Base-by-base conservation (phyloP, 1,140 invertebrate species). In the Euborellia annulipes region DNA sequence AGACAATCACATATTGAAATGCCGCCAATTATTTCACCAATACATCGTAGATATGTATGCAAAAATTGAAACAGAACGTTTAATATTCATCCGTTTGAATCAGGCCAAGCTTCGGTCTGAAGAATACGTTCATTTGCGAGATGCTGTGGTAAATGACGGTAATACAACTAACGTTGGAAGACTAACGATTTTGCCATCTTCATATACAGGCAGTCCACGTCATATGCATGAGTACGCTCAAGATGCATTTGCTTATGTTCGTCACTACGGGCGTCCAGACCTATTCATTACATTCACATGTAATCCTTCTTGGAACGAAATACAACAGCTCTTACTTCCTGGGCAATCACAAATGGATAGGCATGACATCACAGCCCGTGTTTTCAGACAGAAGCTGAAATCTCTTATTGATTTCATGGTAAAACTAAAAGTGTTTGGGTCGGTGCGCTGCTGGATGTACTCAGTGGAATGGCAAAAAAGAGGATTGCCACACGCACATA, bases 391-490 rank as follows among this genome's bases (percentile, higher is more conserved):
- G 30, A 71, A 71, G 52, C 21, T 64, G 4, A 59, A 63, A 41
- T 21, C 47, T 36, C 41, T 71, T 11, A 56, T 69, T 11, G 48
- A 59, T 21, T 23, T 55, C 13, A 41, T 65, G 2, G 54, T 44
- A 36, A 60, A 61, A 52, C 37, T 47, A 32, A 20, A 55, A 36
- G 45, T 65, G 14, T 60, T 60, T 45, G 65, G 67, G n/a, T 13
- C 43, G 41, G 49, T 54, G 18, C 52, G 54, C 16, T 63, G 56
- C 48, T 59, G 54, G 46, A 59, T 70, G 58, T 67, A 66, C 53
- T 57, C 59, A 7, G 47, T 72, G 32, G 69, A 75, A 54, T 73
- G 62, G 58, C 67, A 69, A 52, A 70, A 69, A 51, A 50, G 67
- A 43, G 66, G 66, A 17, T 46, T 69, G 14, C 64, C 55, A 32